Evolutionary conservation across 2,888 invertebrate species (phyloP).

Genomic region (Mechanitis messenoides): DNA sequence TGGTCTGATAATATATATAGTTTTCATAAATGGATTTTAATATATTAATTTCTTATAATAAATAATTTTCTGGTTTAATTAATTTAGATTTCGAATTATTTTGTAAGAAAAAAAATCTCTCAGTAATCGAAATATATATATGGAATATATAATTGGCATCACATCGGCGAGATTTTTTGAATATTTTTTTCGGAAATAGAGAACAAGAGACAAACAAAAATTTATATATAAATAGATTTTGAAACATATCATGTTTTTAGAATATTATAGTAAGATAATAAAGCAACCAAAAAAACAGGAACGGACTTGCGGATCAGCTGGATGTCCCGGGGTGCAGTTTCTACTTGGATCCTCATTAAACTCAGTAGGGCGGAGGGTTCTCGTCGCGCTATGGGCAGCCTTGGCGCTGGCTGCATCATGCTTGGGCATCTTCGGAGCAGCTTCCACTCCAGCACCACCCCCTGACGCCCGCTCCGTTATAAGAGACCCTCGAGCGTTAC

Average conservation of each 20-base stretch:
- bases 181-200: too few relatives aligned
- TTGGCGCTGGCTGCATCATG: conserved; percentile 50
- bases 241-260: neutral
- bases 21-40: too few relatives aligned
- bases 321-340: conserved; percentile 61
- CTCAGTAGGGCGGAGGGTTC: conserved; percentile 50
- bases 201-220: too few relatives aligned
- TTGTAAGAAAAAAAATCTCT: too few relatives aligned
- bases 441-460: conserved; percentile 58
- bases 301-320: conserved; percentile 57
- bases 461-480: conserved; percentile 62
- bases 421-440: conserved; percentile 55
- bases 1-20: too few relatives aligned
- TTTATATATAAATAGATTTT: too few relatives aligned
- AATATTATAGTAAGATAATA: neutral
- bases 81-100: too few relatives aligned
- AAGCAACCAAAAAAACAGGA: conserved; percentile 43
- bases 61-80: too few relatives aligned
- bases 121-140: too few relatives aligned
- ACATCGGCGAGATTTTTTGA: too few relatives aligned
- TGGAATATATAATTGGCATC: too few relatives aligned
- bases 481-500: conserved; percentile 79
- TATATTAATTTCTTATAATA: neutral
- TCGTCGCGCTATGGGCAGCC: conserved; percentile 59
- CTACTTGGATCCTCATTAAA: conserved; percentile 50